These are phyloP conservation scores for Aethina tumida DNA, from an alignment of 1,140 invertebrate genomes.

Conservation along the genomic window DNA sequence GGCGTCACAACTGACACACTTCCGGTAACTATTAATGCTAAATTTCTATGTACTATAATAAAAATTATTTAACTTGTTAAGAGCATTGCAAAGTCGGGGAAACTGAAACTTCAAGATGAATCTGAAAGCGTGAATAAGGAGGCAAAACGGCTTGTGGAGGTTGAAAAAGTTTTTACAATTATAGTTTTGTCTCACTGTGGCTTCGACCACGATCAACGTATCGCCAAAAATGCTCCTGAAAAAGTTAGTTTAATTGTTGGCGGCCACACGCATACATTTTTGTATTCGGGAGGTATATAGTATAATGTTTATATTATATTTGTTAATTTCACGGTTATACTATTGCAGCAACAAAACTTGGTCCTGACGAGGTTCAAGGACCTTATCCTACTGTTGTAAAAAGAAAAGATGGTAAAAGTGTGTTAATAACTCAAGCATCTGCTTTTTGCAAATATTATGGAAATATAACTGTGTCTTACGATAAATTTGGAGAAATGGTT, in stretches of 20 bases:
- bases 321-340: too few species aligned
- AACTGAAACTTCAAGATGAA: conserved; percentile 39
- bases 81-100: conserved; percentile 28
- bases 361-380: conserved; percentile 38
- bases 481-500: conserved; percentile 53
- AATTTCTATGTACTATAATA: too few species aligned
- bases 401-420: conserved; percentile 38
- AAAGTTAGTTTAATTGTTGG: conserved; percentile 75
- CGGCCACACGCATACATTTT: conserved; percentile 66
- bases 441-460: conserved; percentile 64
- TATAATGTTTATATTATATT: too few species aligned
- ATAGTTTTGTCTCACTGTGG: conserved; percentile 51
- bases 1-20: conserved; percentile 61
- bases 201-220: conserved; percentile 45
- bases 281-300: conserved; percentile 28
- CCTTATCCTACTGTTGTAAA: conserved; percentile 37
- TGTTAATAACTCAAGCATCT: conserved; percentile 59
- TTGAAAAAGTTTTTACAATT: conserved; percentile 31
- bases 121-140: conserved; percentile 37
- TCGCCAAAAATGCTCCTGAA: conserved; percentile 52
- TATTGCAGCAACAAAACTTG: conserved; percentile 11
- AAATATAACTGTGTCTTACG: conserved; percentile 58
- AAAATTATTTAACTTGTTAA: too few species aligned
- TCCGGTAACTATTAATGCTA: conserved; percentile 46
- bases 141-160: conserved; percentile 33